Evolutionary conservation across 2,113 vertebrate species (phyloP), one percentile per base, ranked within the genome.

Genomic region (Bubalus kerabau): DNA sequence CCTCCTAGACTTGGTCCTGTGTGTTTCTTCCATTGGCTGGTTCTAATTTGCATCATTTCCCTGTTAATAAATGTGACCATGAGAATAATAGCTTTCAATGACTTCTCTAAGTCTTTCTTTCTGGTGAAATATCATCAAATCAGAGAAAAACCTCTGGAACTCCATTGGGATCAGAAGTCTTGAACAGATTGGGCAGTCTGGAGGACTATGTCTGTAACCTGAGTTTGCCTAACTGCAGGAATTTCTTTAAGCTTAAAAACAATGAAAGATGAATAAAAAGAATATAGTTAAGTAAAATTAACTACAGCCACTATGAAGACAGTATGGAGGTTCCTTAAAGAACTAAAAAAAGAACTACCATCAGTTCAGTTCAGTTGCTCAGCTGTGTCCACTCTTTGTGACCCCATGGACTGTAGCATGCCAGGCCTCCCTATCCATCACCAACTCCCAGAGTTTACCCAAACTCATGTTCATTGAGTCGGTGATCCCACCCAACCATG

Each of bases 371-470:
- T 30, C 28, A 32, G 16, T n/a, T 19, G 17, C 16, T 67, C 62
- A 67, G 62, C n/a, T 8, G 4, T 67, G 62, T 67, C 16, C 0
- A 67, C 62, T n/a, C 32, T 19, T 67, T 67, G 32, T 4, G 3
- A 67, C 7, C 62, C 8, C 2, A 0, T 67, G 62, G 4, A 67
- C 2, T 5, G 16, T 1, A 67, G 62, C 32, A n/a, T 4, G 7
- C 16, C 32, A n/a, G 32, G 62, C 32, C 3, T 67, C 62, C 62
- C 16, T 67, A 2, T 19, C 62, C 32, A 67, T 67, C 62, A 67
- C 32, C 4, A 67, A 67, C 62, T 67, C 62, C 62, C 15, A 0
- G 32, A 67, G 62, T 67, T n/a, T 67, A 67, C 62, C 19, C 62
- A 67, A 67, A 67, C 32, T n/a, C 15, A n/a, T 19, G 62, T n/a